Conservation (phyloP, 2,113 vertebrate species). For the Hoplias malabaricus region DNA sequence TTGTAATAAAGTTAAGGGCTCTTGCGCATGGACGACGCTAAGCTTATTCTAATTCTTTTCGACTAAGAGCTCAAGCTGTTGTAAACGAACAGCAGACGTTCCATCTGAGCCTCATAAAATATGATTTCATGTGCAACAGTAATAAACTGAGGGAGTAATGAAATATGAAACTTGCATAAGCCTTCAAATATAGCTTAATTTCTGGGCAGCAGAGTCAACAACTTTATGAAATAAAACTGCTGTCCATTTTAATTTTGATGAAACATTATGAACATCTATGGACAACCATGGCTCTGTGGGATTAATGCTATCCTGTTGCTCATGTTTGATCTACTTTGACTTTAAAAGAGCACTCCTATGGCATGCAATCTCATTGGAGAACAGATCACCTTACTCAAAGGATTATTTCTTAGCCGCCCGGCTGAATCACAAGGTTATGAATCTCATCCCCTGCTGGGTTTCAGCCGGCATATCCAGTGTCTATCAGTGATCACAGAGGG, state of each 20-base stretch:
- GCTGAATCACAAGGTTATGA: constrained; percentile 6
- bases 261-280: background rate
- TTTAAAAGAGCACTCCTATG: background rate
- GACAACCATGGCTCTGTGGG: background rate
- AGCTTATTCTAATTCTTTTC: background rate
- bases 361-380: background rate
- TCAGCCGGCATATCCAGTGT: background rate
- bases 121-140: constrained; percentile 7
- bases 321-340: background rate
- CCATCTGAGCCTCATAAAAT: constrained; percentile 9
- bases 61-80: background rate
- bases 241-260: background rate
- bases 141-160: constrained; percentile 1
- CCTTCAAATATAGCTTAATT: constrained; percentile 3
- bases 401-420: background rate
- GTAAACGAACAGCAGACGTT: background rate
- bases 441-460: background rate
- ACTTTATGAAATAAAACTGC: background rate
- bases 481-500: background rate
- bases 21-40: background rate
- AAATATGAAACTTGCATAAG: constrained; percentile 24
- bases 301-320: background rate
- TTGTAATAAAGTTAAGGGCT: background rate
- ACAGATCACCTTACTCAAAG: background rate
- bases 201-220: background rate